A percentile compares a stretch with the other conserved stretches of the same genome.
phyloP scores from a whole-genome alignment of 2,113 vertebrate species.

The Talpa occidentalis region DNA sequence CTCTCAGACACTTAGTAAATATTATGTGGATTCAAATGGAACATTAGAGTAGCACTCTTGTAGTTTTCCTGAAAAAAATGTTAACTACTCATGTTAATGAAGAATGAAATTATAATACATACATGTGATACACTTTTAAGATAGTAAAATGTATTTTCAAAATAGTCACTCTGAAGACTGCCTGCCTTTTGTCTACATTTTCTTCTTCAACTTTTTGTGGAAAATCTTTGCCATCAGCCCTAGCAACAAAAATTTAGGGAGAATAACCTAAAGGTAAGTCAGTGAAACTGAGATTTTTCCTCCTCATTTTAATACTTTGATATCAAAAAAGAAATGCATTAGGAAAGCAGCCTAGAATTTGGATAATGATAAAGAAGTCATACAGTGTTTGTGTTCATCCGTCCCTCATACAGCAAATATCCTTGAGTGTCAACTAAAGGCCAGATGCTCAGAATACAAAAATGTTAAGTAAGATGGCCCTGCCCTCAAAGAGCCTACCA shows the following conservation, averaged over 20 bases:
- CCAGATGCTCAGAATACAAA: background rate
- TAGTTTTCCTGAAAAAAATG: background rate
- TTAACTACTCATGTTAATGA: background rate
- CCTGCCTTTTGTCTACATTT: background rate
- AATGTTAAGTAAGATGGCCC: background rate
- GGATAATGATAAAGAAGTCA: background rate
- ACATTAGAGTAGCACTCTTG: background rate
- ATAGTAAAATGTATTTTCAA: background rate
- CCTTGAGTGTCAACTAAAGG: background rate
- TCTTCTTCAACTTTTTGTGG: background rate
- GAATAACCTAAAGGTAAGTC: background rate
- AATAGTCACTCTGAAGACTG: background rate
- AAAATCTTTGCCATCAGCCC: background rate
- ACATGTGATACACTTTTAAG: background rate
- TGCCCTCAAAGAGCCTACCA: background rate
- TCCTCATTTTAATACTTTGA: constrained; percentile 7
- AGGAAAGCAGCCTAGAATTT: background rate
- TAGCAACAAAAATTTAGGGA: background rate
- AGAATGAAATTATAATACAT: background rate
- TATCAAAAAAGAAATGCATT: background rate
- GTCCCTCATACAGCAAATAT: background rate
- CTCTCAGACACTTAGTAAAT: background rate
- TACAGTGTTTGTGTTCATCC: background rate
- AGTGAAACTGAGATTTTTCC: background rate
- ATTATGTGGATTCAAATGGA: background rate